A percentile compares a stretch with the other conserved stretches of the same genome.
phyloP scores from a whole-genome alignment of 2,888 invertebrate species.

The Metopia argyrocephala region DNA sequence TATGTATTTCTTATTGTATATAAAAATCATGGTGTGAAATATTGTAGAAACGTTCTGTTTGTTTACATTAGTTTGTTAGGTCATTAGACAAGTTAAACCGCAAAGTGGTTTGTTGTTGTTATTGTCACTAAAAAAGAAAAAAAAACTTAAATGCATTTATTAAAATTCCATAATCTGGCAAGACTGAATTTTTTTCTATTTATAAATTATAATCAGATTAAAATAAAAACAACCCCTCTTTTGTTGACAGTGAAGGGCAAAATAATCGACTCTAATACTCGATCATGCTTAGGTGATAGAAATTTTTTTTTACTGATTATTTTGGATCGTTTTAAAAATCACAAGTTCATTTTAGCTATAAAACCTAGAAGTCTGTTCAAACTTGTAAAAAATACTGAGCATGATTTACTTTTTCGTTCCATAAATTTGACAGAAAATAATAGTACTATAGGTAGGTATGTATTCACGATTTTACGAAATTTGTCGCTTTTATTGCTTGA shows the following conservation, averaged over 20 bases:
- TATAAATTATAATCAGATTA: conserved; percentile 40
- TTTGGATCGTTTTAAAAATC: too few species aligned
- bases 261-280: neutral
- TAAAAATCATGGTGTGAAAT: conserved; percentile 17
- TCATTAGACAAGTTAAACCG: conserved; percentile 59
- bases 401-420: too few species aligned
- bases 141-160: conserved; percentile 48
- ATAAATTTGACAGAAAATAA: too few species aligned
- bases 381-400: too few species aligned
- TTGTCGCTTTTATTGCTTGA: too few species aligned
- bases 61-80: conserved; percentile 53
- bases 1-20: neutral
- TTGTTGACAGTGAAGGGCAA: neutral
- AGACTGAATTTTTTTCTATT: conserved; percentile 27
- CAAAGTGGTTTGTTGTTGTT: conserved; percentile 29
- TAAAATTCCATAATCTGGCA: conserved; percentile 36
- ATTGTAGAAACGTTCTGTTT: conserved; percentile 13
- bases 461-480: too few species aligned
- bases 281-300: too few species aligned
- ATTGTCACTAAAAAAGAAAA: neutral
- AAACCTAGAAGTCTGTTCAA: too few species aligned
- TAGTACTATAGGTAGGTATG: too few species aligned
- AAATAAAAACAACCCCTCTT: conserved; percentile 32
- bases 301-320: too few species aligned
- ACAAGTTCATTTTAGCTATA: too few species aligned